phyloP scores from a whole-genome alignment of 2,888 invertebrate genomes.

The Isotomurus palustris region DNA sequence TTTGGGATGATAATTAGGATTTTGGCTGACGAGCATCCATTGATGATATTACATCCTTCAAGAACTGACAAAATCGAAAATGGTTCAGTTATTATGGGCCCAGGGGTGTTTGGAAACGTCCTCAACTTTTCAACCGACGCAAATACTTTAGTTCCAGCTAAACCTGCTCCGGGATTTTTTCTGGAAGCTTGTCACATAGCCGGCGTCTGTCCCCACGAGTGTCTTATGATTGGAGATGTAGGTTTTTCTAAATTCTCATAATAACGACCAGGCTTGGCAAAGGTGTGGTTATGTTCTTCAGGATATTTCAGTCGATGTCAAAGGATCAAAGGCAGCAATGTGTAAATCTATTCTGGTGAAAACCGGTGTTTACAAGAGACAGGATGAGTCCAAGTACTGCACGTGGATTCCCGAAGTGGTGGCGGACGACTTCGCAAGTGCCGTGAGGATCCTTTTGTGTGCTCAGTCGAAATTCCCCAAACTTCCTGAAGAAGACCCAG shows the following conservation, averaged over 20 bases:
- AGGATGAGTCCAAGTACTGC: constrained; percentile 18
- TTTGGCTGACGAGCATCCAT: constrained; percentile 14
- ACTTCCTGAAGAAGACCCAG: constrained; percentile 23
- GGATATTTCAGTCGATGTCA: constrained; percentile 21
- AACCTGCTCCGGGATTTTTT: constrained; percentile 18
- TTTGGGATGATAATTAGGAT: constrained; percentile 8
- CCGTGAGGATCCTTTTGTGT: constrained; percentile 15
- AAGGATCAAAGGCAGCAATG: constrained; percentile 13
- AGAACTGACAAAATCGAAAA: constrained; percentile 10
- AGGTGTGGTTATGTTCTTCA: neutral
- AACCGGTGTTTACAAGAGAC: constrained; percentile 17
- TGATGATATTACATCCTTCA: constrained; percentile 11
- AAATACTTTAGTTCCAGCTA: constrained; percentile 15
- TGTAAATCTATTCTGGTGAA: constrained; percentile 24
- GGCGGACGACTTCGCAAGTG: constrained; percentile 20
- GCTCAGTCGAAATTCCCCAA: constrained; percentile 10
- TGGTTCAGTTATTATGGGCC: constrained; percentile 5
- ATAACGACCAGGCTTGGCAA: neutral
- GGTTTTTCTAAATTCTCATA: neutral
- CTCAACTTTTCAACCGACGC: constrained; percentile 16
- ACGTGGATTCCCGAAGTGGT: constrained; percentile 20
- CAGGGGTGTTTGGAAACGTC: constrained; percentile 19
- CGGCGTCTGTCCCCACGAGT: constrained; percentile 6
- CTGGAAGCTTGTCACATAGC: constrained; percentile 6
- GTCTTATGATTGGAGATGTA: constrained; percentile 29